Evolutionary conservation across 2,113 vertebrate genomes (phyloP).

Genomic region (Eptesicus fuscus): DNA sequence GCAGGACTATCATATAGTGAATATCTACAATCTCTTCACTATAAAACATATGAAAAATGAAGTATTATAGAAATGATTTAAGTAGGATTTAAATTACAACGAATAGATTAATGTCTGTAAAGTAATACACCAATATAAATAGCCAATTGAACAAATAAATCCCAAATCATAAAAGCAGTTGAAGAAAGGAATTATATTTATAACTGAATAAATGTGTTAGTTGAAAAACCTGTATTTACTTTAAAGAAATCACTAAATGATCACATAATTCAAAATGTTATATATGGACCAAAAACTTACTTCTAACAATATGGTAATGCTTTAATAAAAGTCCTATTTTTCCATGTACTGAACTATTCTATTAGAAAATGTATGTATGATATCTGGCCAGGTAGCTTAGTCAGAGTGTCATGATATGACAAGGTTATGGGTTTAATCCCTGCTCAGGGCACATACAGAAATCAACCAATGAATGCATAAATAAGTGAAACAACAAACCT

Average conservation of each 20-base stretch:
- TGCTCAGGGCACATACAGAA: neutral
- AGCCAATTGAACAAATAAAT: conserved; percentile 20
- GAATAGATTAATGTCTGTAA: neutral
- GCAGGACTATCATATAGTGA: neutral
- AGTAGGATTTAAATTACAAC: neutral
- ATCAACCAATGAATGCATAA: neutral
- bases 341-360: neutral
- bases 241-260: conserved; percentile 28
- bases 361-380: neutral
- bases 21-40: neutral
- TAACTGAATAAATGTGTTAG: neutral
- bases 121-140: neutral
- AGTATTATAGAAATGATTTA: neutral
- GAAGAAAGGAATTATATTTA: neutral
- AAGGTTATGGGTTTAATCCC: neutral
- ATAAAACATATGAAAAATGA: neutral
- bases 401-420: neutral
- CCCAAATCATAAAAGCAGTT: neutral
- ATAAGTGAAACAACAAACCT: neutral
- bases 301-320: neutral
- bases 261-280: neutral
- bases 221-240: conserved; percentile 7
- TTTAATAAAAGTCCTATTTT: neutral
- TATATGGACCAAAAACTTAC: neutral
- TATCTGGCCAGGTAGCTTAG: neutral